Evolutionary conservation across 2,888 invertebrate genomes (phyloP), one percentile per base, ranked within the genome.

Genomic region (Mamestra brassicae): DNA sequence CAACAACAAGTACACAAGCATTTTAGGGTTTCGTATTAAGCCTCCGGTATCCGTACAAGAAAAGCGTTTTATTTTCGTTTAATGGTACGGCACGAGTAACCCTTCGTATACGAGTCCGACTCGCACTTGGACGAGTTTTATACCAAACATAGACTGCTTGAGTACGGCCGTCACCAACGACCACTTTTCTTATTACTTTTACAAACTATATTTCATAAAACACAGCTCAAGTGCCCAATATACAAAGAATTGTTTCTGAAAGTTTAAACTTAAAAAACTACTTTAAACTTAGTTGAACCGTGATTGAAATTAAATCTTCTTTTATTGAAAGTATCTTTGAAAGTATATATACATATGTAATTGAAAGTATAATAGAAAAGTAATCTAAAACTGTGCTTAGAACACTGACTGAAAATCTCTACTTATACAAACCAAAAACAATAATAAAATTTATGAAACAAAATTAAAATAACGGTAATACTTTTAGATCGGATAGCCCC

Each of bases 181-280:
- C 13, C 15, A 52, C 47, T 34, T 34, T 38, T 34, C 34, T 34
- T 6, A 36, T 15, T 13, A 57, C 15, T 34, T 57, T 26, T 7
- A 15, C 3, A 38, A 63, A 76, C n/a, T 57, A 57, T 45, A 4
- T 54, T 68, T 69, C 15, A n/a, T 47, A 26, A 60, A 36, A 55
- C n/a, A 60, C 2, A 42, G 15, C 7, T n/a, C 10, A 55, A 76
- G 6, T 42, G 45, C 26, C 79, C 26, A 60, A 17, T 71, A 36
- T 6, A 58, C 10, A 47, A 57, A 54, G 6, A 36, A n/a, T 57
- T 45, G 34, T 45, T 58, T n/a, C 11, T 13, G 13, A 47, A 54
- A 52, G 10, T 34, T 63, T 38, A n/a, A 15, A 61, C 45, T 63
- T 6, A 36, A 50, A 55, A 34, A 47, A 50, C 54, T 38, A 15